phyloP scores from a whole-genome alignment of 2,797 vertebrate genomes.

The Tympanoctomys barrerae region DNA sequence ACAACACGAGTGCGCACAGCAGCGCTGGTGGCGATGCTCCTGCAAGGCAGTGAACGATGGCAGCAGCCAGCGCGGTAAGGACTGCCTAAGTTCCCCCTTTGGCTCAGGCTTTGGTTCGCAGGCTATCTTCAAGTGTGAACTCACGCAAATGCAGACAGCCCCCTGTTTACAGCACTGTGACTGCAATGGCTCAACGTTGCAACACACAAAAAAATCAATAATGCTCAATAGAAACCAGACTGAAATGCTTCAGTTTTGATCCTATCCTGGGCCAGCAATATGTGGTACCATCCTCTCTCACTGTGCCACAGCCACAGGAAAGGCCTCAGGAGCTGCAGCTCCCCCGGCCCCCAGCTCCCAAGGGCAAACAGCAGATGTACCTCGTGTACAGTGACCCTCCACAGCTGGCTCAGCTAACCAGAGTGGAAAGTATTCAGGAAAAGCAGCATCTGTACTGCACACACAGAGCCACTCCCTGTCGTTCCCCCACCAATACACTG shows the following conservation, averaged over 20 bases:
- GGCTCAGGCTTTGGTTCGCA: not conserved
- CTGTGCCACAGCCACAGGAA: not conserved
- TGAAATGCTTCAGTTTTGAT: not conserved
- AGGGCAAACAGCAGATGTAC: not conserved
- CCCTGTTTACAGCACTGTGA: not conserved
- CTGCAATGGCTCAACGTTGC: not conserved
- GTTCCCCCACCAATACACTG: not conserved
- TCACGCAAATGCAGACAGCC: not conserved
- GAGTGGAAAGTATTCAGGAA: not conserved
- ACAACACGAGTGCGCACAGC: not conserved
- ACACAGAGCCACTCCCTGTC: not conserved
- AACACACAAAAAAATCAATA: not conserved
- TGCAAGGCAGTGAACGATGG: not conserved
- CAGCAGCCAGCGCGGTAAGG: not conserved
- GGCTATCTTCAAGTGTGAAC: not conserved
- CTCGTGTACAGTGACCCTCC: not conserved
- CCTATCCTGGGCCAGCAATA: not conserved
- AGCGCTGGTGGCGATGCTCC: not conserved
- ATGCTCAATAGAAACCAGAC: not conserved
- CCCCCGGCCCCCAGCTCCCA: too few species aligned
- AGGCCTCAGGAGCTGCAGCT: not conserved
- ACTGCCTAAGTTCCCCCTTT: not conserved
- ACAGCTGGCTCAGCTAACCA: too few species aligned
- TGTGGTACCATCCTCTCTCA: not conserved
- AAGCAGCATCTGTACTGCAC: not conserved